These are phyloP conservation scores for Phoeniculus purpureus DNA, from an alignment of 2,797 vertebrate species.

Conservation along the genomic window DNA sequence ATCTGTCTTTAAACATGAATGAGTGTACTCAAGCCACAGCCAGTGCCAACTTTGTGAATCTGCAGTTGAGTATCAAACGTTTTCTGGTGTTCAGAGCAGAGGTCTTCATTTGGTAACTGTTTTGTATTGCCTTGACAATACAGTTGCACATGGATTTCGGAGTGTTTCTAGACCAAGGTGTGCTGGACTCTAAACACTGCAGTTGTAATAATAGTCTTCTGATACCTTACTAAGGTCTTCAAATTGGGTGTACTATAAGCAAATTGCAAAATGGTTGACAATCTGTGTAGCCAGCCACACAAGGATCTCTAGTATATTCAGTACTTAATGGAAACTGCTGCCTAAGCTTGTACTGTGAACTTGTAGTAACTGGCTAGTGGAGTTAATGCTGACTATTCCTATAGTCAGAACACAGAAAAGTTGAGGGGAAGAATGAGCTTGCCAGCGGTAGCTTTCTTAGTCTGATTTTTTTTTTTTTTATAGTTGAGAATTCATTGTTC, in stretches of 20 bases:
- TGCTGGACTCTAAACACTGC: neutral
- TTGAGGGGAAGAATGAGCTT: neutral
- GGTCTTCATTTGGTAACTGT: neutral
- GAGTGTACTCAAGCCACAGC: neutral
- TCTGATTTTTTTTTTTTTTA: neutral
- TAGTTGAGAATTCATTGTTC: neutral
- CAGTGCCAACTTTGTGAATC: neutral
- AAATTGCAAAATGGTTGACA: neutral
- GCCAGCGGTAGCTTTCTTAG: neutral
- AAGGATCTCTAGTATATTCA: neutral
- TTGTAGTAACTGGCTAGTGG: neutral
- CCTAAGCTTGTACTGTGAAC: neutral
- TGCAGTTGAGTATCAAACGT: neutral
- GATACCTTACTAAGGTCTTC: neutral
- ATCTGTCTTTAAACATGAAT: neutral
- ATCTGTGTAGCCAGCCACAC: accelerated
- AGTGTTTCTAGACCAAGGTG: neutral
- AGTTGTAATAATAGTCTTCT: neutral
- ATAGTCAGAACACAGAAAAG: neutral
- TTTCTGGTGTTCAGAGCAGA: neutral
- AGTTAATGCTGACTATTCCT: neutral
- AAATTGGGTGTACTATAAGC: neutral
- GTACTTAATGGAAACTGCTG: neutral
- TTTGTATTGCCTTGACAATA: neutral
- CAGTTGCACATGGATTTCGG: neutral